Evolutionary conservation across 2,888 invertebrate genomes (phyloP).

Genomic region (Priocnemis perturbator): DNA sequence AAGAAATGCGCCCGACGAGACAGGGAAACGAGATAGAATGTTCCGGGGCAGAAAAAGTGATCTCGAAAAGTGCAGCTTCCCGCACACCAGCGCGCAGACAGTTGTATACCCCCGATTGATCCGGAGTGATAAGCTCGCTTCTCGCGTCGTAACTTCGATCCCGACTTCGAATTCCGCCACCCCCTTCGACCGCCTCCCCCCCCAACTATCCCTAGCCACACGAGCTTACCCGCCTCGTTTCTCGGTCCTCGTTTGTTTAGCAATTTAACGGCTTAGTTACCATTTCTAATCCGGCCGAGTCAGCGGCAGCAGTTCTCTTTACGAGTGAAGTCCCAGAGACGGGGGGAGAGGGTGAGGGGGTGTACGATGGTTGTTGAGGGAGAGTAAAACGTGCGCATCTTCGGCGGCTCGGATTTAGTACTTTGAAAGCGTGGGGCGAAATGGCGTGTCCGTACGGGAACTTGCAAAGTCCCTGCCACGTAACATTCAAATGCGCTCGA

Average conservation of each 20-base stretch:
- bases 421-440: constrained; percentile 27
- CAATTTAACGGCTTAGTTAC: constrained; percentile 52
- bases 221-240: too few species aligned
- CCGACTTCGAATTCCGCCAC: constrained; percentile 5
- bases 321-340: constrained; percentile 28
- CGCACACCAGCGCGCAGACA: not conserved
- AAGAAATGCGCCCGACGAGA: too few species aligned
- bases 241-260: constrained; percentile 45
- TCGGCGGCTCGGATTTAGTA: constrained; percentile 22
- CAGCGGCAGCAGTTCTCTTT: constrained; percentile 41
- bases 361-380: constrained; percentile 16
- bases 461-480: constrained; percentile 35
- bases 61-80: constrained; percentile 8
- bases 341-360: too few species aligned
- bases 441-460: constrained; percentile 28
- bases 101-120: constrained; percentile 21
- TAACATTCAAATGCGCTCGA: not conserved
- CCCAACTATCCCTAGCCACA: constrained; percentile 9
- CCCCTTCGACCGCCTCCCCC: constrained; percentile 1
- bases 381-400: constrained; percentile 20
- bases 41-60: not conserved
- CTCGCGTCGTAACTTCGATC: constrained; percentile 34
- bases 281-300: constrained; percentile 51
- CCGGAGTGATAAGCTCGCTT: constrained; percentile 26
- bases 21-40: too few species aligned